Conservation (phyloP, 64 coral and sea anemone genomes). For the Catalaphyllia jardinei region DNA sequence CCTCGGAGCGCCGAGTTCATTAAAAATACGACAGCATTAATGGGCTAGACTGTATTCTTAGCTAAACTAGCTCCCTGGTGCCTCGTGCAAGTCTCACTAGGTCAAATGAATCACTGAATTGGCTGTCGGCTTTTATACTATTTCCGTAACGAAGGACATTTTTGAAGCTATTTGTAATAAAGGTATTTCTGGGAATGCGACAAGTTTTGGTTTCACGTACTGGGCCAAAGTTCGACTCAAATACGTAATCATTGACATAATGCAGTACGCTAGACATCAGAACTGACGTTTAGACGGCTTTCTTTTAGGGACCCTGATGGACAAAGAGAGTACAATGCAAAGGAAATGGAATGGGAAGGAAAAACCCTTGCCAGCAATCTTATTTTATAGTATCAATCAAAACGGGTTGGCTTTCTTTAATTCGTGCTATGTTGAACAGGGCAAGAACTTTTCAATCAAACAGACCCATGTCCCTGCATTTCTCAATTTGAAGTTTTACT, state of each 20-base stretch:
- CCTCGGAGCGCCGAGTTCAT: no score
- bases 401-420: background rate
- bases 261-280: background rate
- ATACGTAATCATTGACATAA: background rate
- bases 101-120: background rate
- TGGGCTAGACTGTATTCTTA: no score
- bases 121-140: background rate
- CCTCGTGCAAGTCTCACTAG: background rate
- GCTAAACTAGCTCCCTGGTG: background rate
- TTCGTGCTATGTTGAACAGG: background rate
- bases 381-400: background rate
- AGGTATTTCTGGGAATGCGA: background rate
- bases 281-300: background rate
- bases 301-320: background rate
- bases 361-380: no score
- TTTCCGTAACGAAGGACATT: background rate
- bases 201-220: background rate
- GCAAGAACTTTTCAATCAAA: background rate
- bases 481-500: background rate
- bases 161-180: slow-evolving; percentile 1
- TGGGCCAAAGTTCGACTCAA: background rate
- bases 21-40: no score
- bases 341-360: no score
- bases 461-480: background rate
- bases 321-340: background rate